Evolutionary conservation across 2,888 invertebrate genomes (phyloP).

Genomic region (Xestia sexstrigata): DNA sequence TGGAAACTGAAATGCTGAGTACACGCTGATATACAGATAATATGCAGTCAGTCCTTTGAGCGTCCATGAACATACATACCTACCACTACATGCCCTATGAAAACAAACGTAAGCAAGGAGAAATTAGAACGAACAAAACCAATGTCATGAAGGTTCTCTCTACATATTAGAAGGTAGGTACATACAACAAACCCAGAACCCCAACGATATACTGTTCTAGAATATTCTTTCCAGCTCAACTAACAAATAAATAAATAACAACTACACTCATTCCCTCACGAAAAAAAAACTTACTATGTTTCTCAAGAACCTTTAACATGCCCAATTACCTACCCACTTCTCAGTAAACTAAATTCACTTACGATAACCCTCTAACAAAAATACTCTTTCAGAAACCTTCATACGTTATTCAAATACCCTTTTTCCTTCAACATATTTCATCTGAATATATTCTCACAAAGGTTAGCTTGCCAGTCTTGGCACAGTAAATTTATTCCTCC

Average conservation of each 20-base stretch:
- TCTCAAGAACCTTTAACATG: not conserved
- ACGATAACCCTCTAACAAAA: constrained; percentile 20
- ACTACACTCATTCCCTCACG: not conserved
- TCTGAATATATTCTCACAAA: constrained; percentile 41
- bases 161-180: not conserved
- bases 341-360: constrained; percentile 37
- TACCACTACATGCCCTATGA: not conserved
- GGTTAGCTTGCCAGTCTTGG: constrained; percentile 14
- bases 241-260: no score
- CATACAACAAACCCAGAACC: not conserved
- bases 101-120: no score
- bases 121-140: no score
- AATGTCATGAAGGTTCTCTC: not conserved
- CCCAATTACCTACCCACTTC: constrained; percentile 27
- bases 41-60: not conserved
- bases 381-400: constrained; percentile 29
- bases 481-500: constrained; percentile 49
- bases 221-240: not conserved
- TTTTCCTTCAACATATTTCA: constrained; percentile 39
- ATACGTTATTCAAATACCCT: constrained; percentile 55
- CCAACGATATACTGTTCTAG: not conserved
- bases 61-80: not conserved
- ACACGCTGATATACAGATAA: no score
- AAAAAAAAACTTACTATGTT: not conserved
- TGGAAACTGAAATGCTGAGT: no score